phyloP scores from a whole-genome alignment of 2,797 vertebrate genomes.

The Xenops minutus region DNA sequence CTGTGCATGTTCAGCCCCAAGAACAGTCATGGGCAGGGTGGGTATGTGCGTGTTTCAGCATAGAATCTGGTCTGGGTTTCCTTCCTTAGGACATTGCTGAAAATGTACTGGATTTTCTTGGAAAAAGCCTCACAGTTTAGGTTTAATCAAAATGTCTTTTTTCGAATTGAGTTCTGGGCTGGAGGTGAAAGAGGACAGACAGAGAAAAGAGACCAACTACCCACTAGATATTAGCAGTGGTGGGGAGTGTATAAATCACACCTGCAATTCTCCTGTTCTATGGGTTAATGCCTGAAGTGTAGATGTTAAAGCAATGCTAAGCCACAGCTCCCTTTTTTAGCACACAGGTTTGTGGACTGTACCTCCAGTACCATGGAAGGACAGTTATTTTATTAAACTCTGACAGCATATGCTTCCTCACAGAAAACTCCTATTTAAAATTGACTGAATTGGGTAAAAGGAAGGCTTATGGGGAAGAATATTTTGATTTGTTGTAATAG shows the following conservation, averaged over 20 bases:
- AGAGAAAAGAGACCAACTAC: neutral
- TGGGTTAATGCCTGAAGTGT: neutral
- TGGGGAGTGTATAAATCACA: neutral
- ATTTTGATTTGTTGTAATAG: neutral
- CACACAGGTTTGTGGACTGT: neutral
- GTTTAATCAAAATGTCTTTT: neutral
- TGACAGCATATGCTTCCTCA: neutral
- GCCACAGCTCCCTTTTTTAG: neutral
- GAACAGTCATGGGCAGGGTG: neutral
- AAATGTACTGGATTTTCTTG: neutral
- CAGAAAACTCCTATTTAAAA: neutral
- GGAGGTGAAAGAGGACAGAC: neutral
- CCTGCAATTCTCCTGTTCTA: neutral
- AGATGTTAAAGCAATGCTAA: neutral
- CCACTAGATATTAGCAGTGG: neutral
- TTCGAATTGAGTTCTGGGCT: neutral
- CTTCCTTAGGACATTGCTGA: neutral
- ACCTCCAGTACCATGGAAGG: neutral
- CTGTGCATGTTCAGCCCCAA: neutral
- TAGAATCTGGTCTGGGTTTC: neutral
- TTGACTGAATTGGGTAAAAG: neutral
- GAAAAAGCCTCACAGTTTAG: neutral
- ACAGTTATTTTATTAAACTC: neutral
- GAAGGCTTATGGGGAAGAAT: neutral
- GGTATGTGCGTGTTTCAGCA: neutral